Conservation (phyloP, 2,797 vertebrate genomes). For the Scolopax rusticola region DNA sequence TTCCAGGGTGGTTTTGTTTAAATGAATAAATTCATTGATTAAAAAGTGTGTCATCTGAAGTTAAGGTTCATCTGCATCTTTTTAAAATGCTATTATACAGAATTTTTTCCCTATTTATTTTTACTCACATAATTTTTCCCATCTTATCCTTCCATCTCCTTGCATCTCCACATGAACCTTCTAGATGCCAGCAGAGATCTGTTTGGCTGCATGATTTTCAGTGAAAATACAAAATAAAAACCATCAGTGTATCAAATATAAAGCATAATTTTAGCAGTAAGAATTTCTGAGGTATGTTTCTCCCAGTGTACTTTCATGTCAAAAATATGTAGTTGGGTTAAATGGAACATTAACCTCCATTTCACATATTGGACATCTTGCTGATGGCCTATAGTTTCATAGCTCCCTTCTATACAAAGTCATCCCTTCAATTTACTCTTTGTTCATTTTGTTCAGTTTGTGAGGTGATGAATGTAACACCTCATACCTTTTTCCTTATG, state of each 20-base stretch:
- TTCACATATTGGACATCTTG: background rate
- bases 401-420: background rate
- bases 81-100: conserved; percentile 37
- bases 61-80: conserved; percentile 34
- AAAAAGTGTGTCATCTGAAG: background rate
- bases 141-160: background rate
- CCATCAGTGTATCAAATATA: background rate
- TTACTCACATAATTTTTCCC: conserved; percentile 25
- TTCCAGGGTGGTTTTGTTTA: background rate
- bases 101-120: conserved; percentile 31
- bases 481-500: background rate
- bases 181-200: background rate
- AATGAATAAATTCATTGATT: background rate
- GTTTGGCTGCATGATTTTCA: background rate
- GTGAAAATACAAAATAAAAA: conserved; percentile 9
- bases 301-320: background rate
- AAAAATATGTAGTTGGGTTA: background rate
- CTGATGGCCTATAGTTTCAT: background rate
- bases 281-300: background rate
- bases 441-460: background rate
- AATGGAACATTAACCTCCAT: background rate
- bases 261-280: background rate
- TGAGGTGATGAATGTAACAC: conserved; percentile 16
- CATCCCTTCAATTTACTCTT: background rate
- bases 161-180: background rate